Base-by-base conservation (phyloP, 2,113 vertebrate genomes). In the Physeter macrocephalus region DNA sequence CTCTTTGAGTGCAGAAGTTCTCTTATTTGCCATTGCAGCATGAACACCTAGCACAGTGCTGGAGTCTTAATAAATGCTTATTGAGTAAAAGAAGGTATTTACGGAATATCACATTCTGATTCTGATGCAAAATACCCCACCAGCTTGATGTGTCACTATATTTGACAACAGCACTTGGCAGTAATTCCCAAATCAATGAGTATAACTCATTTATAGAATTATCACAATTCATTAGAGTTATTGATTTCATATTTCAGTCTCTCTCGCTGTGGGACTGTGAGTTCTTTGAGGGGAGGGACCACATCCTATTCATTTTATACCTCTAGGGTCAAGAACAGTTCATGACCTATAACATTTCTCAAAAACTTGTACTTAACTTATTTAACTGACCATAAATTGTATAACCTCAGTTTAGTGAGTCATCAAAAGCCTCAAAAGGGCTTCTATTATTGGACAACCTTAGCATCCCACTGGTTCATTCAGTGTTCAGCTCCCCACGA, bases 161-260 rank as follows among this genome's bases (percentile, higher is more conserved):
- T 59, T 96, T 97, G 90, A 88, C 66, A 93, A 88, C 8, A 93
- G 41, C 46, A n/a, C 52, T 96, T 96, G 96, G 85, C 97, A 95
- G 66, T 62, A 72, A 85, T 91, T 97, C 90, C 94, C 88, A 36
- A 92, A 94, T 97, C 91, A 93, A 97, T 91, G 95, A 95, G 8
- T 90, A 85, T 95, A 97, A 97, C 85, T 85, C 88, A 90, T 83
- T 97, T 93, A 95, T 6, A 94, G 94, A 90, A 96, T 78, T 93
- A 94, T 89, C 86, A 91, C 94, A 88, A 95, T 95, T 96, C 95
- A 93, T 95, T 94, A 90, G 41, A 94, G 46, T 62, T 90, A 95
- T 85, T 85, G 93, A 81, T 90, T 97, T 96, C 85, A 52, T 90
- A 88, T 88, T 91, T 84, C 90, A 75, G 57, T 43, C 57, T 82